Base-by-base conservation (phyloP, 1,140 invertebrate species). In the Aphaenogaster ashmeadi region DNA sequence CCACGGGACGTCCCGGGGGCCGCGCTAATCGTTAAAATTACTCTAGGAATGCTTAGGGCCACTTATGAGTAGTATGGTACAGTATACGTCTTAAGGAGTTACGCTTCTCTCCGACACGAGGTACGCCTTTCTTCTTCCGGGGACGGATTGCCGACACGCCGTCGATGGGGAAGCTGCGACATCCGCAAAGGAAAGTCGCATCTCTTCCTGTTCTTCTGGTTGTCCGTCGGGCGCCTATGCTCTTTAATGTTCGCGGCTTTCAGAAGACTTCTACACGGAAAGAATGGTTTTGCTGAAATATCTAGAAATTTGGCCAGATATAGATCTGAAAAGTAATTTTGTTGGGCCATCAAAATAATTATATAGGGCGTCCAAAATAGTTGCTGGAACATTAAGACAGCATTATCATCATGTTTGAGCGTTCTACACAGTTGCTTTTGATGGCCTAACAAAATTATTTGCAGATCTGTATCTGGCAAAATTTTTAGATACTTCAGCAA, bases 61-160 rank as follows among this genome's bases (percentile, higher is more conserved):
- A 84, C 84, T 93, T 94, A 93, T 88, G 91, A 93, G 90, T 94
- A 91, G 79, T 95, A 94, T 94, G 90, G 88, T 94, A 95, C 94
- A 95, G 87, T 93, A 94, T 92, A 94, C 90, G 94, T 92, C 92
- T 94, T 94, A 87, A 93, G 92, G 90, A 93, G 89, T 94, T 92
- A 92, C 90, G 93, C 88, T 91, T 94, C 86, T 94, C 89, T 88
- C 90, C 91, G 92, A 94, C 92, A 93, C 79, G 86, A 91, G 90
- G 87, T 91, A 91, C 87, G 88, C 81, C 77, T 90, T 88, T n/a
- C 50, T 66, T 47, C 56, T 41, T 58, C n/a, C 9, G 41, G 58
- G 88, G 78, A 75, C 50, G 71, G 86, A 62, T 66, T 87, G 72
- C 85, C 89, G 77, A 69, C 36, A 83, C 66, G 50, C 74, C 74